Base-by-base conservation (phyloP, 2,113 vertebrate species). In the Anhinga rufa region DNA sequence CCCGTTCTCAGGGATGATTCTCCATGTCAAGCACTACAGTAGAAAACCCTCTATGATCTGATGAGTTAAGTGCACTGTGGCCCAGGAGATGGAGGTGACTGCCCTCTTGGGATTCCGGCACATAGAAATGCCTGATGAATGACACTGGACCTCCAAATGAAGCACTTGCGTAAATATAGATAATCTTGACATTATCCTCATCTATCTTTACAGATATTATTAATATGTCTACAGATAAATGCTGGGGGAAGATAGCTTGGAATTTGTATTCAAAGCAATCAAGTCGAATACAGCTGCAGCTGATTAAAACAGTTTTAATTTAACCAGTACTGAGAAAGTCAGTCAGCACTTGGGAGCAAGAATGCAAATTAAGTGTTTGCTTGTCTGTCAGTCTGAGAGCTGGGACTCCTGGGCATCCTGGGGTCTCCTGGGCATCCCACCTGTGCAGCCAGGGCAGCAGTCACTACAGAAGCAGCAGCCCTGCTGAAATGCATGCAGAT, bases 291-390 rank as follows among this genome's bases (percentile, higher is more conserved):
- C 38, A 88, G 57, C 71, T 94, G 87, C 58, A 82, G 52, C 86
- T 86, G 77, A 87, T 48, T 55, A 54, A 92, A 91, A 32, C 72
- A 95, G 82, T 58, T 90, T 95, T 81, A 95, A 94, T 92, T 89
- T 90, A 93, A 96, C 54, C 78, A 95, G 57, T 31, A 87, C 32
- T 3, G 4, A 92, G 64, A 85, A 64, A 90, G 22, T 40, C 68
- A 36, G 76, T 69, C 76, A 80, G 48, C 62, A 14, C 64, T 49
- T 36, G 28, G 40, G n/a, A 69, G 40, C 20, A 88, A 46, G 74
- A 92, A 86, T 20, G 81, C 36, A 77, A 85, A 86, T 44, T 8
- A 96, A 94, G 29, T 48, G 20, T 88, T 94, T 77, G 68, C 6
- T 36, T 86, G 55, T 76, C 78, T 48, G 55, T 26, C 72, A 79